Conservation (phyloP, 2,113 vertebrate genomes). For the Montifringilla adamsi region DNA sequence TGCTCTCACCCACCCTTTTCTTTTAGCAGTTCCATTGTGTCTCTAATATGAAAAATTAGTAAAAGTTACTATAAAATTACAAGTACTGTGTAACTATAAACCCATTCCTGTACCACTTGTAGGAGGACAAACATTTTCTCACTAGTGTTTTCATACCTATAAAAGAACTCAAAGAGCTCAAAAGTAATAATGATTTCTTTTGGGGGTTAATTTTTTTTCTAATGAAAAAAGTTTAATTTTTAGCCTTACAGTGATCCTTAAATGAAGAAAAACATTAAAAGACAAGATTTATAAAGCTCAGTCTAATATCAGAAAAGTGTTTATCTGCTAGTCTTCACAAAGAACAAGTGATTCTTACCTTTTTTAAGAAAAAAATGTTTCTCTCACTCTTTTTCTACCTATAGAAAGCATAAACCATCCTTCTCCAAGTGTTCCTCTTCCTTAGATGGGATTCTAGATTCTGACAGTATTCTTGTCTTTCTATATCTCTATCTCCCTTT, state of each 20-base stretch:
- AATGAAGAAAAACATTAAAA: neutral
- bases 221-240: neutral
- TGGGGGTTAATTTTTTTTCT: rapidly evolving
- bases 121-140: neutral
- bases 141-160: neutral
- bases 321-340: neutral
- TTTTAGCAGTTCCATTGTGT: neutral
- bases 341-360: rapidly evolving
- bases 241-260: neutral
- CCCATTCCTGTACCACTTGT: neutral
- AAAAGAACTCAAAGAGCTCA: neutral
- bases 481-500: neutral
- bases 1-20: neutral
- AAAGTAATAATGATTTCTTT: neutral
- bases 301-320: neutral
- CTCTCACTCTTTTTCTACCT: neutral
- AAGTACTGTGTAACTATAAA: neutral
- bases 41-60: neutral
- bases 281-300: neutral
- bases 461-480: neutral
- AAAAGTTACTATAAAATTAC: neutral
- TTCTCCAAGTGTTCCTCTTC: neutral
- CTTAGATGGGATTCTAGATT: neutral
- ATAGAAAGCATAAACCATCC: neutral
- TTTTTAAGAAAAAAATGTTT: neutral